Base-by-base conservation (phyloP, 2,888 invertebrate species). In the Rhodophaea formosa region DNA sequence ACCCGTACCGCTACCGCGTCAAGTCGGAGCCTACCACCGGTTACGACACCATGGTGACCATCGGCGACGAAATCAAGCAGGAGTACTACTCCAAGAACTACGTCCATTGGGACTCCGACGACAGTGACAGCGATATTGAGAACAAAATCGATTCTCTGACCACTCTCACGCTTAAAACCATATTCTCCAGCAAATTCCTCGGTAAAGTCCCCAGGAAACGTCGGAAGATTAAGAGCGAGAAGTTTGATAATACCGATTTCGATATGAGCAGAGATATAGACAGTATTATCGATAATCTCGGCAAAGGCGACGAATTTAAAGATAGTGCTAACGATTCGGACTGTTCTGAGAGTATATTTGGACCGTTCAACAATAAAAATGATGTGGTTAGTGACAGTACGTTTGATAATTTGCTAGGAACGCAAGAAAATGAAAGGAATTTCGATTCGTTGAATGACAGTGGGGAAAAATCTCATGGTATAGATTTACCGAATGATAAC, bases 91-190 rank as follows among this genome's bases (percentile, higher is more conserved):
- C 67, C 0, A 71, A 76, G 30, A 74, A 77, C 42, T 80, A 77
- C 32, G 66, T 79, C 0, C 82, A 84, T 35, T 85, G 86, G 84
- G 87, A 86, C 49, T 83, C 86, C 0, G 82, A 82, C 8, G 63
- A 64, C 6, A 71, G 64, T 3, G 69, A 70, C 14, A 64, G 51
- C 10, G 62, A 61, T 0, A 63, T 59, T 1, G 61, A 62, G 3
- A 72, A 58, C 8, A 64, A 49, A 10, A 70, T 88, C 0, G 67
- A 80, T 0, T 68, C 65, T 0, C 67, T 91, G 0, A 67, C 76
- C 0, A 69, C 69, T 0, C 63, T 90, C 0, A 59, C 81, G 0
- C 57, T 91, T 0, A 84, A 83, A 58, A 80, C 75, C 0, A 69
- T 90, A 49, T 87, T 84, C 70, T 85, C 88, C 0, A 65, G 68